Percentiles rank a stretch among this genome's conserved stretches.
These are phyloP conservation scores for Nasonovia ribisnigri DNA, from an alignment of 2,888 invertebrate genomes.

Conservation along the genomic window DNA sequence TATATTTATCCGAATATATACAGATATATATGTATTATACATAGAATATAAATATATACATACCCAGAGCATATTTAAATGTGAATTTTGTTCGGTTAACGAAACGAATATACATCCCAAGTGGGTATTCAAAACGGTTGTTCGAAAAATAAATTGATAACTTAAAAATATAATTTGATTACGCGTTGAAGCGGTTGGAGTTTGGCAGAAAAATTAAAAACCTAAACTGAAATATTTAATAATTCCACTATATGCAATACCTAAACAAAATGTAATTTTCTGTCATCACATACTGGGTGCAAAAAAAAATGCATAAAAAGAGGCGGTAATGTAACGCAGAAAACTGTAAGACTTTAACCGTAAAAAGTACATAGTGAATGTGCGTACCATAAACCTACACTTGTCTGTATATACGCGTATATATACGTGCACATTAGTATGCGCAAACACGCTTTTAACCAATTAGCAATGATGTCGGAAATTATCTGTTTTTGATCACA, in stretches of 20 bases:
- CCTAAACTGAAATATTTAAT: neutral
- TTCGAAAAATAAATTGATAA: constrained; percentile 24
- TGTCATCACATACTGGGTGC: neutral
- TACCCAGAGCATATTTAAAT: constrained; percentile 33
- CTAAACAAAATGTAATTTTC: neutral
- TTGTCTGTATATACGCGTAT: neutral
- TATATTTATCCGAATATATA: constrained; percentile 7
- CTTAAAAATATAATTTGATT: constrained; percentile 6
- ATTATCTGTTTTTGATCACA: constrained; percentile 59
- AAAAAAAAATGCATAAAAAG: neutral
- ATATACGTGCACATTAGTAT: constrained; percentile 37
- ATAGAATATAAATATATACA: constrained; percentile 11
- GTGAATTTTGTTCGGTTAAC: constrained; percentile 9
- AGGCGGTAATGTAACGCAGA: neutral
- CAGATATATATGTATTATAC: neutral
- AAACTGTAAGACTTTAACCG: neutral
- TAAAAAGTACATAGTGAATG: constrained; percentile 3
- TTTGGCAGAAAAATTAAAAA: neutral
- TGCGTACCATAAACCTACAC: neutral
- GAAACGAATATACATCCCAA: neutral
- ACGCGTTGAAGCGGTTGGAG: neutral
- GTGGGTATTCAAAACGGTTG: constrained; percentile 11
- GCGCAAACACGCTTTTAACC: constrained; percentile 59
- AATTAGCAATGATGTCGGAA: constrained; percentile 60
- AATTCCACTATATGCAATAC: neutral